phyloP scores from a whole-genome alignment of 2,797 vertebrate genomes.

The Gymnothorax reevesii region DNA sequence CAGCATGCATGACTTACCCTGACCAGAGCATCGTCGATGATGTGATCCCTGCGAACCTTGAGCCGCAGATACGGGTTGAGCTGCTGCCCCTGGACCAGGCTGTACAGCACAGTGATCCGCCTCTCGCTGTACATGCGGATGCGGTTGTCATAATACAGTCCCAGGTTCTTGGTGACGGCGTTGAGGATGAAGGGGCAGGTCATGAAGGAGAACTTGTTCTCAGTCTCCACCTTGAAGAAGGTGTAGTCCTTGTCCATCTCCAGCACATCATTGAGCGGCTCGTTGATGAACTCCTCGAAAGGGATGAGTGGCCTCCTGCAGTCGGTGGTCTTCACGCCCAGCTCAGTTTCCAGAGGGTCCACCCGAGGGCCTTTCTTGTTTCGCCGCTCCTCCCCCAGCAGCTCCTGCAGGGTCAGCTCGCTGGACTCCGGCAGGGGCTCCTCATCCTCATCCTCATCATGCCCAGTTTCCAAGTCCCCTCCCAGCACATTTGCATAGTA shows the following conservation, averaged over 20 bases:
- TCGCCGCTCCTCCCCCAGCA: conserved; percentile 92
- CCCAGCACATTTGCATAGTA: conserved; percentile 94
- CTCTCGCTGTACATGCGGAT: conserved; percentile 99
- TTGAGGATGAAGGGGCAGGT: conserved; percentile 96
- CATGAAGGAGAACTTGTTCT: conserved; percentile 99
- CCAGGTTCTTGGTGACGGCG: conserved; percentile 94
- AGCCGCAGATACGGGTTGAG: conserved; percentile 92
- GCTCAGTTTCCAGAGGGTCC: conserved; percentile 90
- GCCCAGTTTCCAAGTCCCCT: conserved; percentile 85
- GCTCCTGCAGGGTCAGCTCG: conserved; percentile 91
- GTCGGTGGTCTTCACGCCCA: conserved; percentile 87
- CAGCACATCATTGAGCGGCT: conserved; percentile 94
- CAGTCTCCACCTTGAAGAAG: conserved; percentile 97
- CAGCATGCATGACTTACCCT: conserved; percentile 78
- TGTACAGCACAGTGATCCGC: conserved; percentile 96
- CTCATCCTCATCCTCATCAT: conserved; percentile 94
- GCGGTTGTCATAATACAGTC: conserved; percentile 97
- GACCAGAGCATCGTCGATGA: conserved; percentile 96
- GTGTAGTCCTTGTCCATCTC: conserved; percentile 99
- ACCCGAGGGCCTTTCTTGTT: conserved; percentile 91
- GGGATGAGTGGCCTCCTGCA: conserved; percentile 88
- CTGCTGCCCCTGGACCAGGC: conserved; percentile 94
- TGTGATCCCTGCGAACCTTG: conserved; percentile 95
- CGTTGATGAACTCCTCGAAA: conserved; percentile 95
- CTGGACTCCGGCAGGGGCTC: conserved; percentile 88